Evolutionary conservation across 2,888 invertebrate genomes (phyloP), one percentile per base, ranked within the genome.

Genomic region (Eilema sororculum): DNA sequence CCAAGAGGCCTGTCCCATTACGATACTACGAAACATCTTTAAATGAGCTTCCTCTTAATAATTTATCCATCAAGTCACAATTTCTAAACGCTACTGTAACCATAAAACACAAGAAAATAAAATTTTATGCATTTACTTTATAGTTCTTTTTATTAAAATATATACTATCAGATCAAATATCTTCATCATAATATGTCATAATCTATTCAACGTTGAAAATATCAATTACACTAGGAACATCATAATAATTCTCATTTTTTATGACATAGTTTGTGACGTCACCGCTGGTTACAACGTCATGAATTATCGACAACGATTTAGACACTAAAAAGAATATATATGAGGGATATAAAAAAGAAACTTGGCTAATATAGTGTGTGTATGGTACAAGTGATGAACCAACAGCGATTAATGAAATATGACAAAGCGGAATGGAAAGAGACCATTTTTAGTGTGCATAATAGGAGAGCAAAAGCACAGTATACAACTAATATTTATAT

Each of bases 241-340:
- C 73, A 72, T 79, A 76, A 80, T 81, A 81, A 79, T 75, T 82
- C 67, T 76, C 59, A 28, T 72, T 71, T 70, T 82, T 82, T 82
- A 82, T 76, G 69, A 82, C 71, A 72, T 74, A 67, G 57, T 71
- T 71, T 59, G 56, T 80, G 77, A 83, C 78, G 76, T 79, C 78
- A 80, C 65, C 59, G 63, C 41, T 61, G 33, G 62, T 59, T 65
- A 72, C 66, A 63, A 62, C 65, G 46, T 58, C 73, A 65, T 76
- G 80, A 82, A 73, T 79, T 80, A 86, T 86, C 78, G 82, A 82
- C 84, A 78, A 84, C 81, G 81, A 81, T 82, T 78, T 75, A 71
- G 80, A 84, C 79, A 82, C 78, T 86, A 84, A 88, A 86, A 87
- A 82, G 73, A 79, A 78, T 86, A 88, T 85, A 82, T 84, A 87